Base-by-base conservation (phyloP, 2,797 vertebrate genomes). In the Poeciliopsis infans region DNA sequence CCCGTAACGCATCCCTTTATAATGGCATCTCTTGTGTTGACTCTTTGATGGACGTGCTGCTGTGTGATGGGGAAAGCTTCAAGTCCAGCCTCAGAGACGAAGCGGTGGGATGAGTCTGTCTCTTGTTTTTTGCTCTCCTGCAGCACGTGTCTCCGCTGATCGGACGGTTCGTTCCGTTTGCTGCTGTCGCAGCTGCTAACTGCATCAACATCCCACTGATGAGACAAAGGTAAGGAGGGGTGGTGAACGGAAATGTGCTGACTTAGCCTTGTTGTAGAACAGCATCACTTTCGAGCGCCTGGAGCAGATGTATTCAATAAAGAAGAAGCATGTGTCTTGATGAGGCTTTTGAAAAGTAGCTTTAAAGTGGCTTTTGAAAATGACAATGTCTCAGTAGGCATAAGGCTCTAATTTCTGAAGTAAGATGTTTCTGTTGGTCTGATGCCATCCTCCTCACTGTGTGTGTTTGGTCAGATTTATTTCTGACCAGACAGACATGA, bases 191-290 rank as follows among this genome's bases (percentile, higher is more conserved):
- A 75, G 97, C 98, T 91, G 98, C 98, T 79, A 99, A 99, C 92
- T 99, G 98, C 91, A 99, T 99, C 94, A 99, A 99, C 86, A 99
- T 99, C 88, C 98, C 98, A 0, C 92, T 99, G 81, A 99, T 99
- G 98, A 97, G 98, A 90, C 98, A 99, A 94, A 96, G 98, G 98
- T 99, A 95, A 88, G 46, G 68, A 41, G 10, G 11, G 20, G 68
- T 4, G 20, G 16, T 64, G 31, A 39, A 20, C 28, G 36, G 41
- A 25, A 41, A 43, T n/a, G 12, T n/a, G 66, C 36, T 69, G 20
- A n/a, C 12, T 39, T 45, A 15, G 66, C 66, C 66, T 43, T 25
- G 36, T 45, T 23, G 16, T 11, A 66, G 31, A 18, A 3, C 59
- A 33, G 31, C 59, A 5, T 33, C 59, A 33, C 59, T 61, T 33